Evolutionary conservation across 2,888 invertebrate genomes (phyloP).

Genomic region (Subacronicta megacephala): DNA sequence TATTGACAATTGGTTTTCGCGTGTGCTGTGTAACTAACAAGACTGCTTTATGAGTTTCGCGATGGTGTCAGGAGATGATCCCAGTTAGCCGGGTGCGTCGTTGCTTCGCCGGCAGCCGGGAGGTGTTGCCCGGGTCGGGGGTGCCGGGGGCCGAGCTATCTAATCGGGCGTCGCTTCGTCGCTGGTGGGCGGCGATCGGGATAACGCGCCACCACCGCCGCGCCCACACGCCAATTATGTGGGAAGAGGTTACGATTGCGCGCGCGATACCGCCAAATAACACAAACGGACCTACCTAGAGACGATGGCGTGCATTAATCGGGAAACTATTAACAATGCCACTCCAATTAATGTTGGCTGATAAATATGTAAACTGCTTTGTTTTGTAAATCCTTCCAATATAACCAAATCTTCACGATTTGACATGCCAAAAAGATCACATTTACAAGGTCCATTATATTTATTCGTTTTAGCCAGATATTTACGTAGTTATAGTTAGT

Average conservation of each 20-base stretch:
- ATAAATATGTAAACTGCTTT: constrained; percentile 64
- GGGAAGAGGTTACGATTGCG: constrained; percentile 87
- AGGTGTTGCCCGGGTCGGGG: constrained; percentile 76
- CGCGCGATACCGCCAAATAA: constrained; percentile 79
- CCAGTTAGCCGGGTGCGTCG: constrained; percentile 57
- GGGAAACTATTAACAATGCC: constrained; percentile 78
- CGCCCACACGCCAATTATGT: constrained; percentile 89
- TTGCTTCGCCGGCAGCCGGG: constrained; percentile 63
- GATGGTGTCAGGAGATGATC: constrained; percentile 64
- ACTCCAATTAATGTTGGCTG: constrained; percentile 76
- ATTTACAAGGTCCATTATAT: neutral
- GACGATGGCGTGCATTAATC: constrained; percentile 80
- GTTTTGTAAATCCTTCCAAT: constrained; percentile 24
- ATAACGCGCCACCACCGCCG: constrained; percentile 81
- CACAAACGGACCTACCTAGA: constrained; percentile 78
- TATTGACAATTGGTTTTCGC: constrained; percentile 47
- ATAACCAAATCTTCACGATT: constrained; percentile 25
- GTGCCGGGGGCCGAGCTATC: constrained; percentile 80
- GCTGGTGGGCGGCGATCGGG: constrained; percentile 87
- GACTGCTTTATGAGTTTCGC: constrained; percentile 62
- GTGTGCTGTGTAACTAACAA: constrained; percentile 56
- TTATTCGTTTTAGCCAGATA: neutral
- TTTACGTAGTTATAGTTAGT: neutral
- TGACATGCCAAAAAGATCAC: neutral
- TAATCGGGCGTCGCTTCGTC: constrained; percentile 84